Percentiles rank a stretch among this genome's conserved stretches.
Evolutionary conservation across 2,888 invertebrate genomes (phyloP).

Genomic region (Liodrosophila aerea): DNA sequence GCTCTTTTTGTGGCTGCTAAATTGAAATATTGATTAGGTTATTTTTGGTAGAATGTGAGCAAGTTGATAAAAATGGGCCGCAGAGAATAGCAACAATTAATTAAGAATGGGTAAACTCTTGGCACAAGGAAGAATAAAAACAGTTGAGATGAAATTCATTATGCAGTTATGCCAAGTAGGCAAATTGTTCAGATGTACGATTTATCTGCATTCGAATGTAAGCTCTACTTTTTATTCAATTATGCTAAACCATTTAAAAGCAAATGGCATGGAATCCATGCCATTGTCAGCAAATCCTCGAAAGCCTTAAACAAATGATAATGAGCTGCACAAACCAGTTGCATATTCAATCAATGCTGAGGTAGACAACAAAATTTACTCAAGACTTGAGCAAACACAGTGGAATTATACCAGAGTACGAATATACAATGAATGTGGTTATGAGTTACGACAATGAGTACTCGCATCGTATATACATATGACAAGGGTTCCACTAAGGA

Average conservation of each 20-base stretch:
- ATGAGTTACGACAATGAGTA: no score
- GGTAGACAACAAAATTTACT: slow-evolving; percentile 21
- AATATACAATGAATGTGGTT: neutral
- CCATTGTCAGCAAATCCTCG: slow-evolving; percentile 6
- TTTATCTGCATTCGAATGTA: no score
- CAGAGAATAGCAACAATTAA: slow-evolving; percentile 13
- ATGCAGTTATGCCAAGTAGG: no score
- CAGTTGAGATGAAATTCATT: no score
- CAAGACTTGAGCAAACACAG: slow-evolving; percentile 33
- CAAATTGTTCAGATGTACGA: neutral
- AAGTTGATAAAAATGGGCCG: slow-evolving; percentile 7
- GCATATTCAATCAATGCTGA: slow-evolving; percentile 19
- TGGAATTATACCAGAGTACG: no score
- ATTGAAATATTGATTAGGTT: slow-evolving; percentile 65
- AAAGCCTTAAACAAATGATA: slow-evolving; percentile 26
- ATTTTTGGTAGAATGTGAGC: slow-evolving; percentile 26
- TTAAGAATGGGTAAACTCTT: slow-evolving; percentile 11
- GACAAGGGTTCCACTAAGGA: slow-evolving; percentile 9
- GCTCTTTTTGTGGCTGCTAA: slow-evolving; percentile 13
- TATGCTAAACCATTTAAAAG: neutral
- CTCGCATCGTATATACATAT: neutral
- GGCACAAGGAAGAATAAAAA: no score
- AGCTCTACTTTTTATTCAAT: no score
- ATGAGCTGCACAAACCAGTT: slow-evolving; percentile 32
- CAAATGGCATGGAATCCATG: slow-evolving; percentile 6